A percentile compares a stretch with the other conserved stretches of the same genome.
These are phyloP conservation scores for Theristus sp. DNA, from an alignment of 2,888 invertebrate genomes.

Conservation along the genomic window DNA sequence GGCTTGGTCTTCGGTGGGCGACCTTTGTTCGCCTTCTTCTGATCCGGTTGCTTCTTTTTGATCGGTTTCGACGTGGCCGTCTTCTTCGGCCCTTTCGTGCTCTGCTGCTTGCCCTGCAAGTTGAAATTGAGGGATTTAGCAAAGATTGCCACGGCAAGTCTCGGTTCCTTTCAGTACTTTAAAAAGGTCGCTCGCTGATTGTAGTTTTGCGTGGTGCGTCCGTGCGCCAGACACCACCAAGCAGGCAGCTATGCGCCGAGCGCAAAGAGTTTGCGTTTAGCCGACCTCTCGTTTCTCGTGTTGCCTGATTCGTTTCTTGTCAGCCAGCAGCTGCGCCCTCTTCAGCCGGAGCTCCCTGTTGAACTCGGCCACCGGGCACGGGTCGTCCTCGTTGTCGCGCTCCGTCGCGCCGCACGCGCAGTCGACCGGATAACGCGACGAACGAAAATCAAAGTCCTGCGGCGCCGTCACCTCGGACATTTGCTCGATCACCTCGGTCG, in stretches of 20 bases:
- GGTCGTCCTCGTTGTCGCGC: constrained; percentile 11
- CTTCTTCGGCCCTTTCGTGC: no score
- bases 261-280: no score
- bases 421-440: constrained; percentile 21
- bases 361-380: constrained; percentile 26
- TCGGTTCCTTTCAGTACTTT: no score
- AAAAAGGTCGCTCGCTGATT: no score
- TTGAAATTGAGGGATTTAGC: no score
- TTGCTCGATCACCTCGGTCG: constrained; percentile 49
- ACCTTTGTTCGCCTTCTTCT: background rate
- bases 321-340: background rate
- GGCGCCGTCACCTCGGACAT: constrained; percentile 74
- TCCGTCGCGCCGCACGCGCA: constrained; percentile 27
- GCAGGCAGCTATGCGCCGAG: no score
- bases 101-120: no score
- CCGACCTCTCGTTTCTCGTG: background rate
- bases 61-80: no score
- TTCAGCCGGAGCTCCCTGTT: constrained; percentile 11
- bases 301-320: background rate
- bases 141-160: no score
- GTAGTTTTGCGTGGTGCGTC: no score
- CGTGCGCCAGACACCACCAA: no score
- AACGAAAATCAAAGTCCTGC: constrained; percentile 45
- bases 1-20: background rate
- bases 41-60: background rate